Conservation (phyloP, 2,113 vertebrate species). For the Corapipo altera region DNA sequence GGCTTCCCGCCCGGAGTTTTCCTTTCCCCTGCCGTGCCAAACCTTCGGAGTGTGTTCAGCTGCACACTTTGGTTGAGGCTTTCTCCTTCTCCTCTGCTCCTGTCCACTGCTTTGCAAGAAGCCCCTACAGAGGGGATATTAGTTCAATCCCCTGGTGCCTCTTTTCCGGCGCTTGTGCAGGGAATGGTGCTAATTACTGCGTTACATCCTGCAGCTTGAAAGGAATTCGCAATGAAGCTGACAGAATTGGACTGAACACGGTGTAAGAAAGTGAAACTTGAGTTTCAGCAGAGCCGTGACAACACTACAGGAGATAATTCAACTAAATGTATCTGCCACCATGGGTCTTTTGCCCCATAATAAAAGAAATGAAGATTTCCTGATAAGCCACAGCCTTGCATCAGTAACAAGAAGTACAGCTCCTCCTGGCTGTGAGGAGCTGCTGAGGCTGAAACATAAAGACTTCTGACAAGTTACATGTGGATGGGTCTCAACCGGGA, state of each 20-base stretch:
- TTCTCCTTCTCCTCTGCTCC: neutral
- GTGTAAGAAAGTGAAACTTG: neutral
- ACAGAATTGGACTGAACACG: neutral
- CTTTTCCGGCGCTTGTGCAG: neutral
- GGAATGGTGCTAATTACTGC: neutral
- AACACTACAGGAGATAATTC: neutral
- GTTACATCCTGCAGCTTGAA: constrained; percentile 20
- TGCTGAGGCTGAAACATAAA: neutral
- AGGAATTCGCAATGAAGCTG: constrained; percentile 10
- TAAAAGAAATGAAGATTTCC: neutral
- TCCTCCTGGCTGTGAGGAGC: constrained; percentile 24
- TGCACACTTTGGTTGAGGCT: neutral
- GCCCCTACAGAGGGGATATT: neutral
- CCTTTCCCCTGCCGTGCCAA: fast-evolving
- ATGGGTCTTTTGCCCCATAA: neutral
- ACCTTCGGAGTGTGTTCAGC: fast-evolving
- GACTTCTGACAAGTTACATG: neutral
- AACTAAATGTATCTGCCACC: neutral
- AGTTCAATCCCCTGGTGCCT: constrained; percentile 9
- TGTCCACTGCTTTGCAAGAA: neutral
- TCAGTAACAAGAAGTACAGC: neutral
- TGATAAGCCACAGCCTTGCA: neutral
- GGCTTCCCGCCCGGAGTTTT: fast-evolving
- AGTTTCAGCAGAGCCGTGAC: neutral
- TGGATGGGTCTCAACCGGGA: neutral